Percentiles rank a stretch among this genome's conserved stretches.
These are phyloP conservation scores for Sebastes flavidus DNA, from an alignment of 2,797 vertebrate genomes.

Conservation along the genomic window DNA sequence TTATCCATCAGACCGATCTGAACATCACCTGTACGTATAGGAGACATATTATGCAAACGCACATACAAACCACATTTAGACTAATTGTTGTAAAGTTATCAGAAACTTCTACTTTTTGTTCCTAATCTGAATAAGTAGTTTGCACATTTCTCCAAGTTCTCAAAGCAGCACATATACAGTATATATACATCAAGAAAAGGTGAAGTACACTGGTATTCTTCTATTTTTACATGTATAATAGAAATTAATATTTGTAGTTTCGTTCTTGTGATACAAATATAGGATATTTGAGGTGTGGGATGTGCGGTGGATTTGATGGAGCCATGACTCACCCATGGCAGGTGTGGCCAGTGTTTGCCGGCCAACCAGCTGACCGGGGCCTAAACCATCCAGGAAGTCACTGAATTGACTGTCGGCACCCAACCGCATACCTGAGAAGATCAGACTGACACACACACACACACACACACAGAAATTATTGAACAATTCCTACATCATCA, in stretches of 20 bases:
- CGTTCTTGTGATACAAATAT: not conserved
- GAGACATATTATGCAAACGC: not conserved
- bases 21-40: conserved; percentile 87
- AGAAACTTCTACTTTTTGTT: not conserved
- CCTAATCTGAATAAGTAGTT: not conserved
- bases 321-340: conserved; percentile 90
- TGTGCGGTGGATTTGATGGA: not conserved
- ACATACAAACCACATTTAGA: not conserved
- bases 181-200: not conserved
- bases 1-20: conserved; percentile 98
- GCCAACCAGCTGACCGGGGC: conserved; percentile 96
- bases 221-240: not conserved
- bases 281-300: not conserved
- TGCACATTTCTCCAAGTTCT: not conserved
- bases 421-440: conserved; percentile 97
- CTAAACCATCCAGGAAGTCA: conserved; percentile 97
- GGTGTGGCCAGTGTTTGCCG: conserved; percentile 97
- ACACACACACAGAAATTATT: not conserved
- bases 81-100: not conserved
- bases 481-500: not conserved
- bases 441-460: conserved; percentile 84
- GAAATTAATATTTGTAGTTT: not conserved
- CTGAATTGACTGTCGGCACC: conserved; percentile 98
- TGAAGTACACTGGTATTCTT: not conserved
- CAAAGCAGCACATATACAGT: not conserved